phyloP scores from a whole-genome alignment of 2,113 vertebrate species.

The Paradoxurus hermaphroditus region DNA sequence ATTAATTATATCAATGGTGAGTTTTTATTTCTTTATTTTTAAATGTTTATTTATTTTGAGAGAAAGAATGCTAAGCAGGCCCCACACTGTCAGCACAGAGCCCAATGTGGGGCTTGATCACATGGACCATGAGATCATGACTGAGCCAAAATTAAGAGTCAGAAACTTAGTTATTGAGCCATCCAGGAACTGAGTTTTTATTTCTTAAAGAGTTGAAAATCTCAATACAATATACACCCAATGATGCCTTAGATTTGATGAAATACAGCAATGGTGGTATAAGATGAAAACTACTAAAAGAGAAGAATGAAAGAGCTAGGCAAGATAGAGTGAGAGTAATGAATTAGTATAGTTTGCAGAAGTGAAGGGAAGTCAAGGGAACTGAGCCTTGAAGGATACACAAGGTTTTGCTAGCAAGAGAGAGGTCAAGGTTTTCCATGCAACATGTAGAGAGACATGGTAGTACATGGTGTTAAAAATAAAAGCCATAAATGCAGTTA shows the following conservation, averaged over 20 bases:
- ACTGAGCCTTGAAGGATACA: background rate
- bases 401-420: background rate
- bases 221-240: rapidly evolving
- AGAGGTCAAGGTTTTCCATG: background rate
- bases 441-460: background rate
- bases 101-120: too few species aligned
- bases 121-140: too few species aligned
- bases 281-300: background rate
- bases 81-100: too few species aligned
- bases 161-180: too few species aligned
- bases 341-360: background rate
- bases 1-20: background rate
- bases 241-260: background rate
- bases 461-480: background rate
- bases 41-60: too few species aligned
- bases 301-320: background rate
- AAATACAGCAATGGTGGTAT: background rate
- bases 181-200: background rate
- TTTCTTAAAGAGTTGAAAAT: background rate
- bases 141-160: too few species aligned
- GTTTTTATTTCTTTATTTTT: background rate
- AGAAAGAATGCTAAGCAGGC: too few species aligned
- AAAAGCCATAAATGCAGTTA: background rate
- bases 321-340: background rate
- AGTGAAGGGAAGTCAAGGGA: background rate